phyloP scores from a whole-genome alignment of 1,140 invertebrate species.

The Nomia melanderi region DNA sequence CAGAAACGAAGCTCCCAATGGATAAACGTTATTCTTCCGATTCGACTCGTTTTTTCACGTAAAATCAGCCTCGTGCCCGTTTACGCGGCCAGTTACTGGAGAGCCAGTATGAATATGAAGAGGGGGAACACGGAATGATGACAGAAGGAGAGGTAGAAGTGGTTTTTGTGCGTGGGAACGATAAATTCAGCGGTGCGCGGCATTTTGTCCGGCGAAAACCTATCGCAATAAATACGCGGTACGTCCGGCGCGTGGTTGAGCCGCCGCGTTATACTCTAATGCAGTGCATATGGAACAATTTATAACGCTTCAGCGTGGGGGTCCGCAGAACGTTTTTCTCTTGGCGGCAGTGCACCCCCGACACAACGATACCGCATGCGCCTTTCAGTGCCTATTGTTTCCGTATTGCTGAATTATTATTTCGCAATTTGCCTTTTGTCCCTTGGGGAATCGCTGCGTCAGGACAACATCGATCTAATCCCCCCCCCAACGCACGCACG shows the following conservation, averaged over 20 bases:
- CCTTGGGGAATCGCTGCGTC: neutral
- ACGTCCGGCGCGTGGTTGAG: slow-evolving; percentile 68
- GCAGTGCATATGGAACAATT: slow-evolving; percentile 80
- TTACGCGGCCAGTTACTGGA: too few relatives aligned
- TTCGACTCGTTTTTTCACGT: too few relatives aligned
- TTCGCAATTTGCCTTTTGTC: slow-evolving; percentile 56
- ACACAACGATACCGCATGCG: slow-evolving; percentile 23
- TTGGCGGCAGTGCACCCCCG: slow-evolving; percentile 2
- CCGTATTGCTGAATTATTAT: slow-evolving; percentile 62
- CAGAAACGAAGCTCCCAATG: too few relatives aligned
- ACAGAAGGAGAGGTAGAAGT: slow-evolving; percentile 47
- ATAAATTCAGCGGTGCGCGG: slow-evolving; percentile 76
- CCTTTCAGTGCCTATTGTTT: slow-evolving; percentile 47
- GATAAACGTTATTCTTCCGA: too few relatives aligned
- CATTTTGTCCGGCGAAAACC: slow-evolving; percentile 75
- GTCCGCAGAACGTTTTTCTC: slow-evolving; percentile 41
- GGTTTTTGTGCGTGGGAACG: slow-evolving; percentile 71
- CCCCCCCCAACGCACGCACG: too few relatives aligned
- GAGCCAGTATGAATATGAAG: too few relatives aligned
- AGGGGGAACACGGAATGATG: slow-evolving; percentile 10
- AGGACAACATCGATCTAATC: neutral
- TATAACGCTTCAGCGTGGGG: slow-evolving; percentile 71
- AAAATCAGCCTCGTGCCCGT: too few relatives aligned
- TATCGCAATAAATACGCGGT: slow-evolving; percentile 79
- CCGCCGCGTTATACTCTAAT: slow-evolving; percentile 75